Conservation (phyloP, 1,140 invertebrate genomes). For the Hyposmocoma kahamanoa region DNA sequence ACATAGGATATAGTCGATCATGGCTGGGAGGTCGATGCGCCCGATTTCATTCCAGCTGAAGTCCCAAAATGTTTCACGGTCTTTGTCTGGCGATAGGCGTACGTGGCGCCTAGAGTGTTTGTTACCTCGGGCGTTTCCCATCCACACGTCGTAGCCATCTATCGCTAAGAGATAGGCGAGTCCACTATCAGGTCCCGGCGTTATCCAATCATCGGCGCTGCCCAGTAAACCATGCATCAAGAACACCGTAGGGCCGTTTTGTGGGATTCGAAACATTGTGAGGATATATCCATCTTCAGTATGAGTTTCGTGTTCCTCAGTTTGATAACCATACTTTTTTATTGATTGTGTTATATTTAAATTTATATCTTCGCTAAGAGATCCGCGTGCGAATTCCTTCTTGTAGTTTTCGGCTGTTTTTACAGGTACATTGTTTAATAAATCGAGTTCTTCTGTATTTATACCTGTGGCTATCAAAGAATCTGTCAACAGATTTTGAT, state of each 20-base stretch:
- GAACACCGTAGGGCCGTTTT: constrained; percentile 49
- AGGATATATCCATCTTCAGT: constrained; percentile 30
- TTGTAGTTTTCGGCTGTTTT: too few relatives aligned
- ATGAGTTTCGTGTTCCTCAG: constrained; percentile 18
- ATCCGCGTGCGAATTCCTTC: too few relatives aligned
- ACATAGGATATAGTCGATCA: constrained; percentile 67
- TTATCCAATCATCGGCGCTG: constrained; percentile 78
- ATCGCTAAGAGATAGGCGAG: constrained; percentile 77
- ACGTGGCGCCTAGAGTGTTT: constrained; percentile 74
- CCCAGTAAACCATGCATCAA: constrained; percentile 80
- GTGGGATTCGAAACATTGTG: constrained; percentile 21
- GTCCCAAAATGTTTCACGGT: constrained; percentile 64
- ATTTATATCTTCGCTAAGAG: constrained; percentile 19
- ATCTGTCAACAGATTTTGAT: too few relatives aligned
- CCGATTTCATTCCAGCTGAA: constrained; percentile 77
- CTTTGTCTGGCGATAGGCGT: constrained; percentile 71
- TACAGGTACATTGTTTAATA: too few relatives aligned
- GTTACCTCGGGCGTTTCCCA: constrained; percentile 79
- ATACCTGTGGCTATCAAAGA: too few relatives aligned
- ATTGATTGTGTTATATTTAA: constrained; percentile 26
- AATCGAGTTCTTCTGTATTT: too few relatives aligned
- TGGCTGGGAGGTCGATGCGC: constrained; percentile 62
- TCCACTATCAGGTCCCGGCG: constrained; percentile 75
- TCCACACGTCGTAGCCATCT: constrained; percentile 79
- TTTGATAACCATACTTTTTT: constrained; percentile 21